These are phyloP conservation scores for Microtus pennsylvanicus DNA, from an alignment of 2,113 vertebrate species.

Conservation along the genomic window DNA sequence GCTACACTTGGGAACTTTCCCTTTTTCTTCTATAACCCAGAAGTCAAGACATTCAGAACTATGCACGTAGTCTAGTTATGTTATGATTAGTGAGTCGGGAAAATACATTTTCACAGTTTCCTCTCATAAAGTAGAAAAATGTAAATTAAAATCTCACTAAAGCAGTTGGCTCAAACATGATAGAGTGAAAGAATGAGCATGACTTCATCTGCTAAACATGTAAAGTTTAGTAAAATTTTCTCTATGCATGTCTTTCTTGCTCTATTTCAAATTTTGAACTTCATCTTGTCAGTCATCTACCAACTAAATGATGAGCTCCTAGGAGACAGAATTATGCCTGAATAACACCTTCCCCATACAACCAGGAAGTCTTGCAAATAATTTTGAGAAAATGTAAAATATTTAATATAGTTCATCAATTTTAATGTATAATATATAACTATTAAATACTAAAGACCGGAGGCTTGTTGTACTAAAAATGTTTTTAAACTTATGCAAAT, in stretches of 20 bases:
- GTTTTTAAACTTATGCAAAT: background rate
- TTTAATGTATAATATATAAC: background rate
- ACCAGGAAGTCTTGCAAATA: background rate
- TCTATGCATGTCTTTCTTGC: background rate
- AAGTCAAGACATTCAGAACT: background rate
- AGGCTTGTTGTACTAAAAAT: background rate
- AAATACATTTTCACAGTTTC: background rate
- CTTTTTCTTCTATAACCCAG: background rate
- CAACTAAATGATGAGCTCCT: background rate
- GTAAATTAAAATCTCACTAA: background rate
- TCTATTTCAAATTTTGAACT: background rate
- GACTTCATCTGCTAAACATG: background rate
- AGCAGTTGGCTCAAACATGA: background rate
- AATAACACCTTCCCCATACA: background rate
- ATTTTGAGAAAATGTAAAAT: slow-evolving; percentile 6
- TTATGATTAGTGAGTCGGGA: background rate
- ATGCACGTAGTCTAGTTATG: background rate
- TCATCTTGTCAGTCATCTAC: background rate
- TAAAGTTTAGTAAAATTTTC: background rate
- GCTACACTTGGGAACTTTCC: background rate
- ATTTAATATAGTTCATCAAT: background rate
- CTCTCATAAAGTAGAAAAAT: background rate
- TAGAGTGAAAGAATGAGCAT: background rate
- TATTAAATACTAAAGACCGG: background rate
- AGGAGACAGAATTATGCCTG: background rate